Evolutionary conservation across 2,888 invertebrate species (phyloP).

Genomic region (Laspeyria flexula): DNA sequence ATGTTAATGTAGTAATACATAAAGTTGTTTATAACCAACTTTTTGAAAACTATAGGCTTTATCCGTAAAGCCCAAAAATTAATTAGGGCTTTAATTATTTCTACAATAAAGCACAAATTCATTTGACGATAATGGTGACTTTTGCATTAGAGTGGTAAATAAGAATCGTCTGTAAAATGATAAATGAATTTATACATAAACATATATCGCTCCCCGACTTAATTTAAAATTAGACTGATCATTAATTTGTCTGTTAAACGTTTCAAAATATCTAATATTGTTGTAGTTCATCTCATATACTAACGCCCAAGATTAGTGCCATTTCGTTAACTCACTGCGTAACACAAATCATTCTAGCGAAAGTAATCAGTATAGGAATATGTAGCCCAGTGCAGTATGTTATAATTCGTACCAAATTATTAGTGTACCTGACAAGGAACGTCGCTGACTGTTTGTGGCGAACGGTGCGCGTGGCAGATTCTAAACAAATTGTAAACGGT

Average conservation of each 20-base stretch:
- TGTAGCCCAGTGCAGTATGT: slow-evolving; percentile 51
- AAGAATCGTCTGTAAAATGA: too few relatives aligned
- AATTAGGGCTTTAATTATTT: too few relatives aligned
- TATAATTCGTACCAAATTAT: slow-evolving; percentile 54
- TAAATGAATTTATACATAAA: not conserved
- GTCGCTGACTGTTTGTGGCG: not conserved
- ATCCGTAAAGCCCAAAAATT: too few relatives aligned
- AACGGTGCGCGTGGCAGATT: not conserved
- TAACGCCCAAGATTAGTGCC: slow-evolving; percentile 35
- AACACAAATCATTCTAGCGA: slow-evolving; percentile 24
- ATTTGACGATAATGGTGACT: too few relatives aligned
- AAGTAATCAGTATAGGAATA: slow-evolving; percentile 20
- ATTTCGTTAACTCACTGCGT: slow-evolving; percentile 27
- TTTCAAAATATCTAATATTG: not conserved
- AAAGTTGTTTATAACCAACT: too few relatives aligned
- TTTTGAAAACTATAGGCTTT: too few relatives aligned
- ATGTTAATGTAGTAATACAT: too few relatives aligned
- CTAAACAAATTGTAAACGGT: too few relatives aligned
- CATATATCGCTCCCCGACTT: not conserved
- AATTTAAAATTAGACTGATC: not conserved
- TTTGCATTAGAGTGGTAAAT: too few relatives aligned
- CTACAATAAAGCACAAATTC: too few relatives aligned
- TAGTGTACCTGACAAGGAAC: slow-evolving; percentile 71
- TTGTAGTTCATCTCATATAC: slow-evolving; percentile 5
- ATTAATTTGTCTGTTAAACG: not conserved